phyloP scores from a whole-genome alignment of 2,113 vertebrate species.

The Peromyscus leucopus region DNA sequence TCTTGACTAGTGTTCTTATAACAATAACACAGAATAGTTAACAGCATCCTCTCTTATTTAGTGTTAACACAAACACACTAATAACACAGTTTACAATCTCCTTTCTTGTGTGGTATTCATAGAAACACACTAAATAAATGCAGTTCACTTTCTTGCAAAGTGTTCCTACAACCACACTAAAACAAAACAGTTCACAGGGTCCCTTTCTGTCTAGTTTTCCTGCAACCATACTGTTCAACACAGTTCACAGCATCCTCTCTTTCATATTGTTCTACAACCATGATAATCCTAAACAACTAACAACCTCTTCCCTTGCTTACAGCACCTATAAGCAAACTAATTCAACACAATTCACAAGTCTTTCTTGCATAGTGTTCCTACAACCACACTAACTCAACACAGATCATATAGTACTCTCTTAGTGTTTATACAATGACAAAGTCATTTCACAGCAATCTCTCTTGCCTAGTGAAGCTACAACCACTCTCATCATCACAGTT shows the following conservation, averaged over 20 bases:
- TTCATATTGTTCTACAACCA: background rate
- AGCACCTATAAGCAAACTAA: background rate
- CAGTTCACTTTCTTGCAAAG: background rate
- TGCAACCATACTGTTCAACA: background rate
- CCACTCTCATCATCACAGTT: background rate
- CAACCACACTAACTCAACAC: background rate
- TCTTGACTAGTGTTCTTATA: background rate
- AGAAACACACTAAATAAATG: background rate
- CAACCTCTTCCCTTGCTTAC: background rate
- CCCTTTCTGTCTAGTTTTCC: background rate
- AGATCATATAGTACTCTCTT: background rate
- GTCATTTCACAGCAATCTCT: background rate
- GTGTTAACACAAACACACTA: background rate
- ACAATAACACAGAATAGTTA: background rate
- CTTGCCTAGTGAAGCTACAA: background rate
- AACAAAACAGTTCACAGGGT: background rate
- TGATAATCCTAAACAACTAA: background rate
- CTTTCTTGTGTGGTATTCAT: background rate
- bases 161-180: background rate
- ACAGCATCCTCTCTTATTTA: background rate
- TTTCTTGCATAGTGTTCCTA: background rate
- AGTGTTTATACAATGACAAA: background rate
- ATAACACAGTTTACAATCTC: background rate
- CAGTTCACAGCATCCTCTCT: background rate
- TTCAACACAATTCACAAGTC: background rate